Percentiles rank a stretch among this genome's conserved stretches.
phyloP scores from a whole-genome alignment of 1,140 invertebrate species.

The Sinonovacula constricta region DNA sequence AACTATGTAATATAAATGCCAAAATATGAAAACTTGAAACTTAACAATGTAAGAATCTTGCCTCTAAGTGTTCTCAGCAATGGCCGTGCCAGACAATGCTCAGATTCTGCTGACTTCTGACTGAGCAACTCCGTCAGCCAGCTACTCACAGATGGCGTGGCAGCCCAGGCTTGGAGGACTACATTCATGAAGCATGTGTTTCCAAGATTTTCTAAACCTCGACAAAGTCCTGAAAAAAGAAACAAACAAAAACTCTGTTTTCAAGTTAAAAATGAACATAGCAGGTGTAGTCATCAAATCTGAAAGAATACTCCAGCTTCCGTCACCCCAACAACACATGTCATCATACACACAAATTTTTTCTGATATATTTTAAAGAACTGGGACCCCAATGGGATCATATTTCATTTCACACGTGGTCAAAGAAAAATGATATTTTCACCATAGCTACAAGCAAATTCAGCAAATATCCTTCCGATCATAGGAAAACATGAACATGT shows the following conservation, averaged over 20 bases:
- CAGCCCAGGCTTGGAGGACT: conserved; percentile 95
- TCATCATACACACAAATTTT: no score
- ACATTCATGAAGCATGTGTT: conserved; percentile 99
- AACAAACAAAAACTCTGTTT: not conserved
- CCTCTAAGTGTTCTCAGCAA: conserved; percentile 67
- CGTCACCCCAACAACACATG: no score
- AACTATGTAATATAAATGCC: no score
- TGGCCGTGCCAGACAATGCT: conserved; percentile 60
- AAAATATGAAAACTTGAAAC: no score
- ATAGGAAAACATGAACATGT: no score
- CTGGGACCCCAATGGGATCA: not conserved
- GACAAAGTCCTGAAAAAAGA: conserved; percentile 76
- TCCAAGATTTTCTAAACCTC: conserved; percentile 96
- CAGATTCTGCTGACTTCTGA: conserved; percentile 31
- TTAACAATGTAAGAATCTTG: no score
- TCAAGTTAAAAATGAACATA: not conserved
- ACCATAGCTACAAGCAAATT: no score
- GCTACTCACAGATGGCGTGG: conserved; percentile 86
- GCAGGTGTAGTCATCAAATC: no score
- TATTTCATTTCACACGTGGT: not conserved
- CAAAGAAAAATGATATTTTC: no score
- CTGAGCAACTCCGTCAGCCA: conserved; percentile 84
- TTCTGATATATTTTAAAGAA: not conserved
- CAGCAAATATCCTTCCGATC: no score
- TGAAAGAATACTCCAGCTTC: no score